phyloP scores from a whole-genome alignment of 2,888 invertebrate species.

The Apodemia duryi region DNA sequence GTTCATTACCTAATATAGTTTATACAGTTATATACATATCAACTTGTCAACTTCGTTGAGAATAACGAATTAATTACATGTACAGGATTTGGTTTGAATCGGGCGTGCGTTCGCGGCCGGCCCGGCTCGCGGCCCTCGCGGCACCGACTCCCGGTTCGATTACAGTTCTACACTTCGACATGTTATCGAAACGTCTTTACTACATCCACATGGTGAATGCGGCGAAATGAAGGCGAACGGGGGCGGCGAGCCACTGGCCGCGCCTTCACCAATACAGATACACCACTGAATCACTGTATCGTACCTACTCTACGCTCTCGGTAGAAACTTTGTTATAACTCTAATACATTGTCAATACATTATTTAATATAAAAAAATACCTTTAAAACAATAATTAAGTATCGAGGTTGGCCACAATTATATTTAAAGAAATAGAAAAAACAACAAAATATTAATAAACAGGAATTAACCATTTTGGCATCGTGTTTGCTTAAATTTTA shows the following conservation, averaged over 20 bases:
- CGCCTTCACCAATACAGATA: constrained; percentile 5
- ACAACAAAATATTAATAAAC: constrained; percentile 76
- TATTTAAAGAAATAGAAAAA: constrained; percentile 68
- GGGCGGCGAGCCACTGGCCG: constrained; percentile 17
- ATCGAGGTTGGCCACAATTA: constrained; percentile 78
- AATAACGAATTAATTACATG: constrained; percentile 43
- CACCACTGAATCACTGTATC: constrained; percentile 5
- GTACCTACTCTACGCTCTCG: constrained; percentile 17
- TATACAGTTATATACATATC: constrained; percentile 44
- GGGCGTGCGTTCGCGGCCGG: constrained; percentile 30
- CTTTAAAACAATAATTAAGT: constrained; percentile 77
- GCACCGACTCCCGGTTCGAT: background rate
- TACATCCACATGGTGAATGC: background rate
- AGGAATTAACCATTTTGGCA: constrained; percentile 79
- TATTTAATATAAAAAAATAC: constrained; percentile 76
- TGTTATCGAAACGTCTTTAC: background rate
- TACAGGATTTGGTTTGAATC: constrained; percentile 36
- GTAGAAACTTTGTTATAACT: constrained; percentile 41
- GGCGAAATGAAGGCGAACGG: background rate
- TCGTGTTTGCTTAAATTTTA: constrained; percentile 73
- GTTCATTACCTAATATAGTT: constrained; percentile 38
- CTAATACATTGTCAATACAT: constrained; percentile 75
- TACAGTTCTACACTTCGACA: constrained; percentile 3
- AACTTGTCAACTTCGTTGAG: constrained; percentile 44
- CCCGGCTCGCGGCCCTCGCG: constrained; percentile 22